phyloP scores from a whole-genome alignment of 2,888 invertebrate species.

The Neoitamus cyanurus region DNA sequence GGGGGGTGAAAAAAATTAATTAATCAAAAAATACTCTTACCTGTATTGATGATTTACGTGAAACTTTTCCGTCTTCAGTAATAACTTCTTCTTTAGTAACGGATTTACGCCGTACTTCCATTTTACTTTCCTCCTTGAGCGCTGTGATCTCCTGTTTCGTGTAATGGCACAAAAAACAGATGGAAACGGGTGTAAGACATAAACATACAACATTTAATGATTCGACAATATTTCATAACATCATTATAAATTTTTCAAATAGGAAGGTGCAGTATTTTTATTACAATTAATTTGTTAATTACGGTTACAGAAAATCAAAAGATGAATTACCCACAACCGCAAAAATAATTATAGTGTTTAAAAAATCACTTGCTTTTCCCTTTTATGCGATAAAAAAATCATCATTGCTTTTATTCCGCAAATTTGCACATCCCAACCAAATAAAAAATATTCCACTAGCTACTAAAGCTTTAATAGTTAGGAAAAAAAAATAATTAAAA shows the following conservation, averaged over 20 bases:
- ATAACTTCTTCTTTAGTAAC: constrained; percentile 56
- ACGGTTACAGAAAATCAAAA: neutral
- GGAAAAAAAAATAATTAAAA: too few relatives aligned
- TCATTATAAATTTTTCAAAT: neutral
- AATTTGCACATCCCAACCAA: too few relatives aligned
- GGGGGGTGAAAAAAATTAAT: neutral
- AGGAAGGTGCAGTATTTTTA: neutral
- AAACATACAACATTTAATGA: neutral
- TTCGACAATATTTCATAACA: too few relatives aligned
- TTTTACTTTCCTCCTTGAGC: constrained; percentile 59
- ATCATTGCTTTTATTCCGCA: too few relatives aligned
- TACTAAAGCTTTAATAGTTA: too few relatives aligned
- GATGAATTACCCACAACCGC: neutral
- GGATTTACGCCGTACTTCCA: constrained; percentile 60
- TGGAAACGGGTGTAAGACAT: neutral
- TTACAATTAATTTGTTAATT: neutral
- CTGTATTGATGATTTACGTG: constrained; percentile 61
- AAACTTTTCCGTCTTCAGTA: constrained; percentile 57
- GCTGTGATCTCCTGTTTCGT: constrained; percentile 54
- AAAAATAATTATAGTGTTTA: neutral
- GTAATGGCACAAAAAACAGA: neutral
- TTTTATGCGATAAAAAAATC: too few relatives aligned
- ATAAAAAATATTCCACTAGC: too few relatives aligned
- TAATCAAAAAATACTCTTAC: too few relatives aligned
- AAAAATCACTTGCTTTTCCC: neutral